Evolutionary conservation across 2,797 vertebrate genomes (phyloP), one percentile per base, ranked within the genome.

Genomic region (Liparis tanakae): DNA sequence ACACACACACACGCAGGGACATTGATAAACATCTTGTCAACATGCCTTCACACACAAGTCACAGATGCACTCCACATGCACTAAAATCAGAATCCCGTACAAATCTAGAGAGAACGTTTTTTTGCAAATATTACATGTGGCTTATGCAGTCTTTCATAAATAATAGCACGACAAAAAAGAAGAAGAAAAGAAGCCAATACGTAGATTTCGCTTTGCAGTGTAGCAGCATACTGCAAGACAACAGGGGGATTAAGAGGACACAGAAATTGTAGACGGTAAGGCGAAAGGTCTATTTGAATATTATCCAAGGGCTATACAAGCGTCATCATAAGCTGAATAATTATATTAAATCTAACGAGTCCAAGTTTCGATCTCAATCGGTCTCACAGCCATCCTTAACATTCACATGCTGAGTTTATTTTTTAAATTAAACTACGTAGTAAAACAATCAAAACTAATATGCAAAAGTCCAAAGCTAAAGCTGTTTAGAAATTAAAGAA

Each of bases 221-320:
- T 84, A 88, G 88, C 84, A 72, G 81, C 67, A 65, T 79, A 77
- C 79, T 82, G 79, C 81, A 84, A 81, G 73, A 87, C 78, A 72
- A 83, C 82, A 84, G 74, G 75, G 81, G 81, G 81, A 63, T 80
- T 43, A 61, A 33, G 76, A 86, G 78, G 82, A 88, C 83, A 73
- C 76, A 82, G 78, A 79, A 72, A 76, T 62, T 79, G 56, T 72
- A 76, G 81, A 83, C 70, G 70, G 78, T 64, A 83, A 80, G 74
- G 78, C 57, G 59, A 76, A 80, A 85, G 74, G 85, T 86, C 86
- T 90, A 74, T 91, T 78, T 92, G 88, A 93, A 86, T 84, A 85
- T 87, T 88, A 84, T 92, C 87, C 83, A 95, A 95, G 95, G 94
- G 95, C 95, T 95, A 94, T 87, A 91, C 77, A 79, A 87, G 84